Base-by-base conservation (phyloP, 2,888 invertebrate species). In the Troides oblongomaculatus region DNA sequence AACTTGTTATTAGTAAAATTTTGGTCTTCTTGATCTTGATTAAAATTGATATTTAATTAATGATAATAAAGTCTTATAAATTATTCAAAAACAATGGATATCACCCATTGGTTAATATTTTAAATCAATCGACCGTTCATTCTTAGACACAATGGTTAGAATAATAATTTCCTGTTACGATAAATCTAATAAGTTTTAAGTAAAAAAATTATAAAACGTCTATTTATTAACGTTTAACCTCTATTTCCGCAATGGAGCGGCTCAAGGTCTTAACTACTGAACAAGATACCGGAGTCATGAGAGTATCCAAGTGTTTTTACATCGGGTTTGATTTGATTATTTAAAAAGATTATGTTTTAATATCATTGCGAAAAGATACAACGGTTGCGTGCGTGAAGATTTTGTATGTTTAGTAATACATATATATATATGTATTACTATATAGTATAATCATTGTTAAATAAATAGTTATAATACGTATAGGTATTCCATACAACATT, bases 171-270 rank as follows among this genome's bases (percentile, higher is more conserved):
- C 59, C 59, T 66, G 30, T 6, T 43, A n/a, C 25, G 43, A 70
- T 64, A 17, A 70, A 63, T 57, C 30, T 71, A 71, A 71, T 68
- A 67, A 62, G 66, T 66, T 46, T 39, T 23, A 21, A 23, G 57
- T 59, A n/a, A 66, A 59, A 72, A 71, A 71, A 73, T 46, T 72
- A 67, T 71, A 69, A 71, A 71, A 68, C 64, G 64, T 63, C 53
- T 59, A 63, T 61, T 59, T 69, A 69, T 69, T 50, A 68, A 59
- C 68, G 68, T 72, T 76, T 78, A 73, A 76, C 76, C 75, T 76
- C 76, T 74, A 76, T 77, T 78, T 79, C 79, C 79, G 79, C 73
- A 72, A 73, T 74, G 71, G 72, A 75, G 70, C 66, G 69, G 70
- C 72, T 30, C 72, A 73, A 74, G 74, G 76, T 71, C 66, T 66